A percentile compares a stretch with the other conserved stretches of the same genome.
phyloP scores from a whole-genome alignment of 2,113 vertebrate species.

The Sinocyclocheilus grahami region DNA sequence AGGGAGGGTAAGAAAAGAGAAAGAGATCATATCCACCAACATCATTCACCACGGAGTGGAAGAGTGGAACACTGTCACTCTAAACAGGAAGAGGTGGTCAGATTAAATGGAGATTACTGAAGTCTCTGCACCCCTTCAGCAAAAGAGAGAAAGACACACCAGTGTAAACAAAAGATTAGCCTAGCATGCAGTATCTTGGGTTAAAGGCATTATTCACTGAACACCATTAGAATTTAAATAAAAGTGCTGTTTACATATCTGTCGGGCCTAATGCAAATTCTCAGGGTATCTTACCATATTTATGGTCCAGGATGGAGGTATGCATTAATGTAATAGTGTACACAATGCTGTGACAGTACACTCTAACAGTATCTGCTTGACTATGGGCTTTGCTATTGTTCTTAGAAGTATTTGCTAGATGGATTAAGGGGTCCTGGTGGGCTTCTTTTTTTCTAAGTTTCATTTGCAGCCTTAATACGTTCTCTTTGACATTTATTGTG shows the following conservation, averaged over 20 bases:
- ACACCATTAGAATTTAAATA: constrained; percentile 39
- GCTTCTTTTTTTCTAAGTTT: constrained; percentile 18
- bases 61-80: constrained; percentile 21
- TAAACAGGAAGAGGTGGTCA: constrained; percentile 50
- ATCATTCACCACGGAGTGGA: constrained; percentile 30
- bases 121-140: constrained; percentile 2
- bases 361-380: constrained; percentile 30
- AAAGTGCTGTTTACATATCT: constrained; percentile 44
- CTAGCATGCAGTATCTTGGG: constrained; percentile 38
- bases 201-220: constrained; percentile 49
- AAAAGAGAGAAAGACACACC: constrained; percentile 16
- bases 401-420: constrained; percentile 40
- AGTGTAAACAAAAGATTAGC: constrained; percentile 55
- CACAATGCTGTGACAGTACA: constrained; percentile 20
- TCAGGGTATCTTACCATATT: constrained; percentile 7
- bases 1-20: background rate
- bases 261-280: background rate
- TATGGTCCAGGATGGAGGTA: constrained; percentile 9
- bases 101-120: constrained; percentile 53
- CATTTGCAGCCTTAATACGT: constrained; percentile 23
- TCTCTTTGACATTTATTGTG: constrained; percentile 30
- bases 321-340: constrained; percentile 19
- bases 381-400: constrained; percentile 27
- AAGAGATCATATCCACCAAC: constrained; percentile 36
- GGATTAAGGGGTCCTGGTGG: constrained; percentile 25